Conservation (phyloP, 92 coral and sea anemone species). For the Galaxea fascicularis region DNA sequence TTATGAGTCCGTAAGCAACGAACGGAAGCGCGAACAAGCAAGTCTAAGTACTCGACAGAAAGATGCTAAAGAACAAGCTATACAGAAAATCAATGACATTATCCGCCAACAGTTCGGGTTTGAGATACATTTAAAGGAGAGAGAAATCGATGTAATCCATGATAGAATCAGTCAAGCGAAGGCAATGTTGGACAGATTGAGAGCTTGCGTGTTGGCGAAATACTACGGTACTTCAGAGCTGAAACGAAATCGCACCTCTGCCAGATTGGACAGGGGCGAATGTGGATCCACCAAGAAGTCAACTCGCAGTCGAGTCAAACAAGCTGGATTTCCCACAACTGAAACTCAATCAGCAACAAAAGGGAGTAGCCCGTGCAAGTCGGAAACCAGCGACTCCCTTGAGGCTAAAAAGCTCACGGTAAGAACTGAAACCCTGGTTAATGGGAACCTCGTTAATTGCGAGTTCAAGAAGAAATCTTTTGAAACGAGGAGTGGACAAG, state of each 20-base stretch:
- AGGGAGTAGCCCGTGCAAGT: not conserved
- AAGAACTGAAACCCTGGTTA: not conserved
- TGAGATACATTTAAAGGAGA: constrained; percentile 87
- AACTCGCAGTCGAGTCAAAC: constrained; percentile 4
- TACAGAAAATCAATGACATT: constrained; percentile 77
- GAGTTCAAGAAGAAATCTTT: not conserved
- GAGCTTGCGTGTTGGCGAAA: constrained; percentile 94
- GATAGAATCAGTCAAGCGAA: constrained; percentile 77
- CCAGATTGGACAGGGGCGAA: not conserved
- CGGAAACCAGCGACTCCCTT: not conserved
- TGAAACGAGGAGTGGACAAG: not conserved
- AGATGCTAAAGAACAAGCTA: constrained; percentile 92
- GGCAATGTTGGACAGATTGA: constrained; percentile 82
- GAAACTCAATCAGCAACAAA: not conserved
- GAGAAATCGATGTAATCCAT: constrained; percentile 87
- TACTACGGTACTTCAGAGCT: constrained; percentile 85
- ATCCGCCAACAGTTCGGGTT: constrained; percentile 93
- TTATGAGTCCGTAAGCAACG: constrained; percentile 64
- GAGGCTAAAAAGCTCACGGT: not conserved
- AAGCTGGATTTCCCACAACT: not conserved
- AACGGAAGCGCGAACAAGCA: constrained; percentile 61
- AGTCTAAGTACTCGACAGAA: constrained; percentile 75
- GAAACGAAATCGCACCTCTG: constrained; percentile 12
- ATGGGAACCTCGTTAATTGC: not conserved
- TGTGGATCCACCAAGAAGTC: constrained; percentile 5